These are phyloP conservation scores for Neocloeon triangulifer DNA, from an alignment of 1,140 invertebrate genomes.

Conservation along the genomic window DNA sequence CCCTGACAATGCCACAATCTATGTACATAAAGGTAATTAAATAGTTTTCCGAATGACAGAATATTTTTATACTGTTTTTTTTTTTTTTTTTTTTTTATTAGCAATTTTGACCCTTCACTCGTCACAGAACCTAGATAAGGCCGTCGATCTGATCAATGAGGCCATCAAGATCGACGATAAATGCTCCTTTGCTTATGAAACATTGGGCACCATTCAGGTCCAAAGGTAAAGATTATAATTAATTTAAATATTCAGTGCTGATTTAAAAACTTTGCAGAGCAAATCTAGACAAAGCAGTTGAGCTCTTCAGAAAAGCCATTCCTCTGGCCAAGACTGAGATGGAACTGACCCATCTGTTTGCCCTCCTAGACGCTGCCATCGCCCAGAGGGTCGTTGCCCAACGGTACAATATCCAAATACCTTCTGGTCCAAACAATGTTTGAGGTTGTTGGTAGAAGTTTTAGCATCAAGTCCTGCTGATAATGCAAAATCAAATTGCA, in stretches of 20 bases:
- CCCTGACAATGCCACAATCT: slow-evolving; percentile 60
- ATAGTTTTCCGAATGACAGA: no score
- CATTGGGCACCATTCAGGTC: slow-evolving; percentile 78
- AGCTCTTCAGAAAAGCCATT: slow-evolving; percentile 77
- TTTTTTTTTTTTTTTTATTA: no score
- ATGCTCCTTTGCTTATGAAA: slow-evolving; percentile 88
- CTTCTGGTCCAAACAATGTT: no score
- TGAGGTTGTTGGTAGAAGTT: neutral
- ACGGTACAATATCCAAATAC: slow-evolving; percentile 33
- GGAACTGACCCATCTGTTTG: slow-evolving; percentile 73
- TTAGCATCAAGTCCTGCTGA: no score
- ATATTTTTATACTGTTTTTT: no score
- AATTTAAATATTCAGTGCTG: slow-evolving; percentile 7
- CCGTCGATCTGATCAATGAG: slow-evolving; percentile 51
- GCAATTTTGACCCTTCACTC: no score
- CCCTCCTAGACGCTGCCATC: slow-evolving; percentile 61
- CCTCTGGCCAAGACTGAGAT: slow-evolving; percentile 55
- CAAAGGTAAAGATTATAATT: slow-evolving; percentile 39
- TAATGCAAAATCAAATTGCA: no score
- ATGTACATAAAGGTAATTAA: slow-evolving; percentile 71
- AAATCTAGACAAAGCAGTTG: slow-evolving; percentile 57
- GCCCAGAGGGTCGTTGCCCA: slow-evolving; percentile 62
- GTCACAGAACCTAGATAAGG: slow-evolving; percentile 60
- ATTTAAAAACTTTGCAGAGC: slow-evolving; percentile 32
- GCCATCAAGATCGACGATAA: slow-evolving; percentile 72